Conservation (phyloP, 2,113 vertebrate genomes). For the Sinocyclocheilus maitianheensis region DNA sequence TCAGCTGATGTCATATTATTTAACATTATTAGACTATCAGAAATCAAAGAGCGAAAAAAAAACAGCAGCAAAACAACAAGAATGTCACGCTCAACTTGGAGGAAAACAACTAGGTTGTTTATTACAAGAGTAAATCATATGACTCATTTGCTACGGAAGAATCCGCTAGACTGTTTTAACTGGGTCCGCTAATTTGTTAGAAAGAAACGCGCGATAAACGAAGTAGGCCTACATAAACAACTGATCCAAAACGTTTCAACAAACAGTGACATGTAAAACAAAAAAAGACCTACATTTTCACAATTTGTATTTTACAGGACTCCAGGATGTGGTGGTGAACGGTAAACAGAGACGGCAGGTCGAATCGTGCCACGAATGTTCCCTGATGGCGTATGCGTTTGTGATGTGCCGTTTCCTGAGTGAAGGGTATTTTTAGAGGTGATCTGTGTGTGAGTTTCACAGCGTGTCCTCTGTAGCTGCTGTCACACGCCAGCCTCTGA, state of each 20-base stretch:
- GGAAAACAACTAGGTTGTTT: background rate
- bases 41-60: background rate
- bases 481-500: conserved; percentile 6
- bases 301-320: background rate
- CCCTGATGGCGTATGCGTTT: background rate
- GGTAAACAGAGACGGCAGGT: too few species aligned
- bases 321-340: background rate
- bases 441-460: conserved; percentile 5
- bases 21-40: background rate
- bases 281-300: background rate
- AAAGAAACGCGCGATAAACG: background rate
- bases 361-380: background rate
- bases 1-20: background rate
- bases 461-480: conserved; percentile 34
- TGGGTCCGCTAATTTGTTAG: background rate
- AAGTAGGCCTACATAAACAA: background rate
- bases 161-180: background rate
- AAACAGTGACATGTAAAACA: background rate
- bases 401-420: conserved; percentile 38
- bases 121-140: background rate
- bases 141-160: background rate
- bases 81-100: background rate
- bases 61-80: background rate
- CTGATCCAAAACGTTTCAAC: background rate
- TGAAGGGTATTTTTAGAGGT: conserved; percentile 43